Evolutionary conservation across 1,140 invertebrate genomes (phyloP), one percentile per base, ranked within the genome.

Genomic region (Calycopis cecrops): DNA sequence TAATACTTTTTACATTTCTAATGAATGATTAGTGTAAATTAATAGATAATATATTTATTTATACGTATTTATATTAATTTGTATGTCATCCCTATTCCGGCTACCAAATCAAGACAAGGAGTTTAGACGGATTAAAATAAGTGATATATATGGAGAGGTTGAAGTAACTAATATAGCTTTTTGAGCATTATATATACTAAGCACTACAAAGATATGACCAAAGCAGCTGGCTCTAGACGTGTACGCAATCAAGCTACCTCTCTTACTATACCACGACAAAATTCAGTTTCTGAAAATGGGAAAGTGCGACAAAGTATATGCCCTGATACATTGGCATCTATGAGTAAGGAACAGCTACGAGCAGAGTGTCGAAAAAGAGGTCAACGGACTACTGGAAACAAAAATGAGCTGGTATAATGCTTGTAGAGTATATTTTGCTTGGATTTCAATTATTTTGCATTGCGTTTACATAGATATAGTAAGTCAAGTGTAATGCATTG

Each of bases 311-410:
- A 86, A 59, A 84, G 71, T 59, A 66, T 79, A 62, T 81, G 75
- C 51, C 71, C 82, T 55, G 89, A 90, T 65, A 81, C 82, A 58
- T 76, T 91, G 62, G 81, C 85, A 49, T 73, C 83, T 33, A 87
- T 91, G 82, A 91, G 85, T 63, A 91, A 91, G 81, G 90, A 92
- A 63, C 90, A 91, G 69, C 80, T 91, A 53, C 89, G 91, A 61
- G 73, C 79, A 40, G 90, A 91, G 76, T 91, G 90, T 80, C 82
- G 90, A 60, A 89, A 89, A 80, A 76, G 90, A 58, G 90, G 90
- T 35, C 89, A 90, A 67, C 90, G 89, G 69, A 88, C 89, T 9
- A 88, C 88, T 48, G 91, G 91, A 62, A 91, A 89, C 85, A 91
- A 91, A 84, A 88, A 85, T 59, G 90, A 92, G 82, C 84, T 92